Percentiles rank a stretch among this genome's conserved stretches.
Conservation (phyloP, 35 echinoderm and acorn worm genomes). For the Ophiothrix spiculata region DNA sequence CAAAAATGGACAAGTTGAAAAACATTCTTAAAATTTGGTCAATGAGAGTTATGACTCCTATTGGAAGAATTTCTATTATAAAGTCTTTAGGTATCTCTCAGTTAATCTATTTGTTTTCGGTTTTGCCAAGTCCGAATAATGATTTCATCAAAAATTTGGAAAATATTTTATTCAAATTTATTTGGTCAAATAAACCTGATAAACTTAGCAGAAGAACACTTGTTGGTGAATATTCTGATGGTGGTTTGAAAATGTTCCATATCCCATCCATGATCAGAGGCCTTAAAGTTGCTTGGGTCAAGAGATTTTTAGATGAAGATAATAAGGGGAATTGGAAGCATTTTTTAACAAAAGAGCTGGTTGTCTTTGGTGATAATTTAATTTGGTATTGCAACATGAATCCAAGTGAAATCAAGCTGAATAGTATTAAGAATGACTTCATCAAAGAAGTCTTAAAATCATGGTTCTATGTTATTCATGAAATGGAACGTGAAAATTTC, state of each 20-base stretch:
- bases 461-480: no score
- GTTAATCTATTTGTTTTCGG: constrained; percentile 14
- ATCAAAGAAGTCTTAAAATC: no score
- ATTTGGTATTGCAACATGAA: constrained; percentile 22
- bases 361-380: constrained; percentile 9
- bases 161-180: constrained; percentile 8
- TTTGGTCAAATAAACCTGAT: constrained; percentile 23
- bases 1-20: no score
- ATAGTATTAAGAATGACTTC: no score
- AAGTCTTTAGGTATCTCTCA: constrained; percentile 26
- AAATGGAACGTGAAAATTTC: no score
- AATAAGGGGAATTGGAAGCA: neutral
- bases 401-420: no score
- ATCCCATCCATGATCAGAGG: neutral
- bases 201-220: constrained; percentile 2
- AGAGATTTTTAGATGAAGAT: neutral
- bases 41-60: neutral
- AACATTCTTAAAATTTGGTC: constrained; percentile 24
- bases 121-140: neutral
- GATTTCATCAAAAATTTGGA: constrained; percentile 1
- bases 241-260: constrained; percentile 14
- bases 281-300: constrained; percentile 5
- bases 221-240: neutral
- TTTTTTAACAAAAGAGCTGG: no score
- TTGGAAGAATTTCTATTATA: constrained; percentile 15